Percentiles rank a stretch among this genome's conserved stretches.
Evolutionary conservation across 1,140 invertebrate genomes (phyloP).

Genomic region (Ceratosolen solmsi): DNA sequence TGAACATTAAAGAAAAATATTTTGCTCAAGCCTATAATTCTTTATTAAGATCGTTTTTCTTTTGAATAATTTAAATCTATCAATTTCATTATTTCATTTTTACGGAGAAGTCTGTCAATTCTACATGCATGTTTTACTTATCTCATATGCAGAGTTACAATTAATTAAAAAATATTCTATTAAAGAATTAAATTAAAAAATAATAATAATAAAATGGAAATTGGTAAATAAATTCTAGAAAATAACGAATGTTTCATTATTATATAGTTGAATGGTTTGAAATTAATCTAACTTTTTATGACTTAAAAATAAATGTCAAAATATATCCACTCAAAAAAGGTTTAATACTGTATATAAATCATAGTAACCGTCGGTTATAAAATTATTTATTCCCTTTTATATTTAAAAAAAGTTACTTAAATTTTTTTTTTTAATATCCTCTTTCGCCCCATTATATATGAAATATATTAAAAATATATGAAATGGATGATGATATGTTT

Average conservation of each 20-base stretch:
- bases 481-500: not conserved
- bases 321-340: not conserved
- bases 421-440: not conserved
- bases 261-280: not conserved
- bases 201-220: no score
- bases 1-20: no score
- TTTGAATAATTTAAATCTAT: no score
- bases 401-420: not conserved
- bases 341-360: not conserved
- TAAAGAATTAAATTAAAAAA: no score
- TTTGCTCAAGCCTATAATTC: no score
- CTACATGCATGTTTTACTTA: no score
- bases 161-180: no score
- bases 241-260: not conserved
- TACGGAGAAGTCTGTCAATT: no score
- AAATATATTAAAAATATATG: not conserved
- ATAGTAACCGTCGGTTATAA: not conserved
- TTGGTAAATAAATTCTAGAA: no score
- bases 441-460: not conserved
- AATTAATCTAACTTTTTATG: not conserved
- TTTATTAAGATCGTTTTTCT: no score
- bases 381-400: not conserved
- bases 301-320: not conserved
- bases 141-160: no score
- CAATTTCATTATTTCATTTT: no score